phyloP scores from a whole-genome alignment of 2,888 invertebrate genomes.

The Hirudinaria manillensis region DNA sequence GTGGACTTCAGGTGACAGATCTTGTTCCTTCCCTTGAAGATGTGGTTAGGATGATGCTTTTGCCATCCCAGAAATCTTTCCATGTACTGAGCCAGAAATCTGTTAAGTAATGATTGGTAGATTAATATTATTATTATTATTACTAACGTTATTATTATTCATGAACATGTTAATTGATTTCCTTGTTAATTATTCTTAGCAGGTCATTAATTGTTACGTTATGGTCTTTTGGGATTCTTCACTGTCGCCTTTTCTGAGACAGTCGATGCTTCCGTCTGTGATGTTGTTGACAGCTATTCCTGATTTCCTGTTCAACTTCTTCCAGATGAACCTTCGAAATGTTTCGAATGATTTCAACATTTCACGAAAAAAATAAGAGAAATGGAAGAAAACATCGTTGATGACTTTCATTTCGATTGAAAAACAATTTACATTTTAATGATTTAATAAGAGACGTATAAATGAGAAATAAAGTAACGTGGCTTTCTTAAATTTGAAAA shows the following conservation, averaged over 20 bases:
- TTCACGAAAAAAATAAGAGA: too few relatives aligned
- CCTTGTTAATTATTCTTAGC: background rate
- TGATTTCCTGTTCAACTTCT: conserved; percentile 46
- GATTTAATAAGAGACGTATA: too few relatives aligned
- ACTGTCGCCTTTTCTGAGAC: conserved; percentile 32
- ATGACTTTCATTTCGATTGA: too few relatives aligned
- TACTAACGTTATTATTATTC: background rate
- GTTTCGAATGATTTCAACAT: too few relatives aligned
- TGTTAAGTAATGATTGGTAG: background rate
- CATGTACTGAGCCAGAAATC: conserved; percentile 50
- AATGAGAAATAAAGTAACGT: too few relatives aligned
- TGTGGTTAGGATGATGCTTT: conserved; percentile 46
- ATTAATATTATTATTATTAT: background rate
- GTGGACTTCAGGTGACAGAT: conserved; percentile 44
- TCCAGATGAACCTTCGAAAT: conserved; percentile 54
- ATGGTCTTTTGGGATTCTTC: conserved; percentile 44
- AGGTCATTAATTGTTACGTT: background rate
- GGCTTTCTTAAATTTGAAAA: too few relatives aligned
- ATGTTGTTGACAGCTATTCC: conserved; percentile 38
- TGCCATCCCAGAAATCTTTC: conserved; percentile 50
- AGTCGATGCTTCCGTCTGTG: conserved; percentile 39
- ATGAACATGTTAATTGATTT: background rate
- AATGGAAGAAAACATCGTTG: too few relatives aligned
- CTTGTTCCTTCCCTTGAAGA: conserved; percentile 34
- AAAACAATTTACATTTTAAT: too few relatives aligned